A percentile compares a stretch with the other conserved stretches of the same genome.
Conservation (phyloP, 1,140 invertebrate species). For the Drosophila ficusphila region DNA sequence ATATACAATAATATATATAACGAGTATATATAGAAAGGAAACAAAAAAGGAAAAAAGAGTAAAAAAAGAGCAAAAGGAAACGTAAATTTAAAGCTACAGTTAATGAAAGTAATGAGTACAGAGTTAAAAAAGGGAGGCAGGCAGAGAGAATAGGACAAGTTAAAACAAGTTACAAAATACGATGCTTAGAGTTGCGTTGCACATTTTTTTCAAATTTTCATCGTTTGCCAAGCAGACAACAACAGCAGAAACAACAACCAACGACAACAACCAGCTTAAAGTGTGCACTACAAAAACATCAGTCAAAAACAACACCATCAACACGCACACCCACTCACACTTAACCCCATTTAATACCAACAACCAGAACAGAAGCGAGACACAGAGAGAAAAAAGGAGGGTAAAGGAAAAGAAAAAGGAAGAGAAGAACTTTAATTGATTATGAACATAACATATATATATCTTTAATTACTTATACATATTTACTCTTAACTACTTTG, state of each 20-base stretch:
- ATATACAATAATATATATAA: slow-evolving; percentile 57
- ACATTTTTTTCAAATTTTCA: slow-evolving; percentile 77
- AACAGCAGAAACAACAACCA: slow-evolving; percentile 35
- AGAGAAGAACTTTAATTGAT: slow-evolving; percentile 67
- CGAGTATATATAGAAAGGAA: slow-evolving; percentile 43
- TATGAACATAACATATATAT: slow-evolving; percentile 70
- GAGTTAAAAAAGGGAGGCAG: slow-evolving; percentile 33
- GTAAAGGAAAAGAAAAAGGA: slow-evolving; percentile 11
- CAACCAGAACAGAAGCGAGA: slow-evolving; percentile 35
- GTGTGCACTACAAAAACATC: slow-evolving; percentile 30
- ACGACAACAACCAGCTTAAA: slow-evolving; percentile 35
- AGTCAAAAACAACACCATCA: slow-evolving; percentile 48
- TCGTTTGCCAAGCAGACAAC: slow-evolving; percentile 81
- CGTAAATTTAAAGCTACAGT: slow-evolving; percentile 76
- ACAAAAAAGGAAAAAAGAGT: slow-evolving; percentile 43
- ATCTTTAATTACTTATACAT: slow-evolving; percentile 66
- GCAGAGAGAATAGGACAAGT: slow-evolving; percentile 42
- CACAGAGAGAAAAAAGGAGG: slow-evolving; percentile 2
- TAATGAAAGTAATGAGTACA: slow-evolving; percentile 51
- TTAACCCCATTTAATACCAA: slow-evolving; percentile 33
- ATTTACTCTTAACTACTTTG: slow-evolving; percentile 75
- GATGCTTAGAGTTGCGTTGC: slow-evolving; percentile 82
- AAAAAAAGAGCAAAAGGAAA: slow-evolving; percentile 67
- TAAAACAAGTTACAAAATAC: slow-evolving; percentile 53
- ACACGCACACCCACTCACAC: slow-evolving; percentile 45